Evolutionary conservation across 2,797 vertebrate genomes (phyloP).

Genomic region (Myotis pilosus): DNA sequence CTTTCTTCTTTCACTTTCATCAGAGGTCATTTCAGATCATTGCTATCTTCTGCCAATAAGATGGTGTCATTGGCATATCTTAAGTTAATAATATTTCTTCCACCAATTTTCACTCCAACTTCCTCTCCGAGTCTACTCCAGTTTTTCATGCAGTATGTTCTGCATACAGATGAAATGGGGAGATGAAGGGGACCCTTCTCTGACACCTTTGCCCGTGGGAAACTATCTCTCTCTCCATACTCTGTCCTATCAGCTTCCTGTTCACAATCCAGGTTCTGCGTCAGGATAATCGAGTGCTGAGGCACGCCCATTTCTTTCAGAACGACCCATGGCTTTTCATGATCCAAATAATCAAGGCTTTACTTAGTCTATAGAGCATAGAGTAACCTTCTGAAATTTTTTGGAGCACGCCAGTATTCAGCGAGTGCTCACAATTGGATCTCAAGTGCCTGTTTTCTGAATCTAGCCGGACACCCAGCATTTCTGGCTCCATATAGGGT

Average conservation of each 20-base stretch:
- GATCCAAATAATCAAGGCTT: background rate
- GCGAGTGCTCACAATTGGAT: background rate
- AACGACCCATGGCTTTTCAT: background rate
- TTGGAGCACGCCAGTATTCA: background rate
- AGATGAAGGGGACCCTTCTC: background rate
- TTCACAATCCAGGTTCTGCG: background rate
- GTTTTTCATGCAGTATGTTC: background rate
- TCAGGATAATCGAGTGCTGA: background rate
- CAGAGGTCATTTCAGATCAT: background rate
- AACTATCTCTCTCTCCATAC: background rate
- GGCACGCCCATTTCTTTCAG: background rate
- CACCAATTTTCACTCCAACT: background rate
- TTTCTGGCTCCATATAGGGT: background rate
- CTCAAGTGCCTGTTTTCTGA: background rate
- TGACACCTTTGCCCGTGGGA: background rate
- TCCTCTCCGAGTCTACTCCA: background rate
- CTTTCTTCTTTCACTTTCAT: background rate
- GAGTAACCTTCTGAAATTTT: background rate
- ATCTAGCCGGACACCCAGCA: background rate
- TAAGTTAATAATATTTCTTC: background rate
- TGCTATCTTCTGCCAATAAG: background rate
- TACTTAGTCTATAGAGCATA: background rate
- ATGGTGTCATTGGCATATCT: background rate
- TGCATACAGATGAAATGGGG: background rate
- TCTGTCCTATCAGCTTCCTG: background rate